These are phyloP conservation scores for Urosaurus nigricauda DNA, from an alignment of 2,797 vertebrate species.

Conservation along the genomic window DNA sequence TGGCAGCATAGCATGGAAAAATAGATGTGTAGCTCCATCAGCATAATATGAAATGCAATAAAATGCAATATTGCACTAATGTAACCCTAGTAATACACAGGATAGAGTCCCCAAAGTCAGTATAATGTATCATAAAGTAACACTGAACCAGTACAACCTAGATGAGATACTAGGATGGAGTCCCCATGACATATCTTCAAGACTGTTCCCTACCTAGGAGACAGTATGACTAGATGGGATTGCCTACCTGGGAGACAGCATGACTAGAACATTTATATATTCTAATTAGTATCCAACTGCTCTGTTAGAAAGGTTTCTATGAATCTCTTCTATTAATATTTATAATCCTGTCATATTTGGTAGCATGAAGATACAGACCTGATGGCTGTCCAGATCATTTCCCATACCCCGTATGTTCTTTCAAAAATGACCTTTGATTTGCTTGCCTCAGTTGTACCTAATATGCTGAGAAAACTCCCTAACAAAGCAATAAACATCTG, in stretches of 20 bases:
- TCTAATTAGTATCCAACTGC: neutral
- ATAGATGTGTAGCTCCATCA: neutral
- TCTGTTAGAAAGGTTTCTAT: neutral
- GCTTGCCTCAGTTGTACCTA: conserved; percentile 9
- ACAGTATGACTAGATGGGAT: too few species aligned
- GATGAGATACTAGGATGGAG: neutral
- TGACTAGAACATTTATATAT: neutral
- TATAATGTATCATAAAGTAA: too few species aligned
- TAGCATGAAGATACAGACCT: neutral
- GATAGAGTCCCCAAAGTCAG: too few species aligned
- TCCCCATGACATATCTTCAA: neutral
- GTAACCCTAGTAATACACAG: neutral
- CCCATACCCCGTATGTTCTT: neutral
- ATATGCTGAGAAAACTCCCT: conserved; percentile 15
- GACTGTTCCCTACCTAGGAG: too few species aligned
- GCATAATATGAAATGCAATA: neutral
- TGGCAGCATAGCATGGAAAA: neutral
- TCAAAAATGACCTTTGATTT: conserved; percentile 21
- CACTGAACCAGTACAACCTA: neutral
- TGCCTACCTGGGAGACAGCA: too few species aligned
- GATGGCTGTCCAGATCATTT: neutral
- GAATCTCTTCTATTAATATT: neutral
- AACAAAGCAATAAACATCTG: conserved; percentile 30
- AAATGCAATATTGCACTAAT: neutral
- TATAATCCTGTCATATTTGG: neutral